phyloP scores from a whole-genome alignment of 2,113 vertebrate genomes.

The Murina feae region DNA sequence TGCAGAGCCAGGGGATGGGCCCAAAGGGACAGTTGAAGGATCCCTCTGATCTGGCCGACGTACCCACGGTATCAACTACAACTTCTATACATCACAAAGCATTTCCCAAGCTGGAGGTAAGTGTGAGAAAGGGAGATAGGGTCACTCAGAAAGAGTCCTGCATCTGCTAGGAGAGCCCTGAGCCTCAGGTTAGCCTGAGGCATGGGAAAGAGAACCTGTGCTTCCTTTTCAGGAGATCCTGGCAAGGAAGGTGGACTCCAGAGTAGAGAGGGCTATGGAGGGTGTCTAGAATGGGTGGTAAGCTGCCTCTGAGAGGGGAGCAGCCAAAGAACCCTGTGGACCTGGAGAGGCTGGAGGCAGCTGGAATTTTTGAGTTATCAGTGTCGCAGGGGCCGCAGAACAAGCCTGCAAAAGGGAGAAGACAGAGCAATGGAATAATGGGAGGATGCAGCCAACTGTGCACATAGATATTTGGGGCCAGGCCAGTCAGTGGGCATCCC shows the following conservation, averaged over 20 bases:
- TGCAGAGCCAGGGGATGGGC: neutral
- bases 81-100: neutral
- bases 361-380: neutral
- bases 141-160: neutral
- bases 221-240: neutral
- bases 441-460: neutral
- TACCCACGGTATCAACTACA: accelerated
- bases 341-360: neutral
- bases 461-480: accelerated
- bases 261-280: neutral
- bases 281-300: accelerated
- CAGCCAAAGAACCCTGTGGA: no score
- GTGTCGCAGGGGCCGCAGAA: neutral
- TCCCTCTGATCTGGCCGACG: accelerated
- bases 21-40: neutral
- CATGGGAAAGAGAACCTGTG: no score
- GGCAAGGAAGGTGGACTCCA: neutral
- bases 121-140: accelerated
- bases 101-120: neutral
- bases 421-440: neutral
- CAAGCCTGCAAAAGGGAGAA: neutral
- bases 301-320: neutral
- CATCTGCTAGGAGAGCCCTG: neutral
- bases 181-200: neutral
- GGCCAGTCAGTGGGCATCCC: neutral